These are phyloP conservation scores for Cerastis leucographa DNA, from an alignment of 2,888 invertebrate species.

Conservation along the genomic window DNA sequence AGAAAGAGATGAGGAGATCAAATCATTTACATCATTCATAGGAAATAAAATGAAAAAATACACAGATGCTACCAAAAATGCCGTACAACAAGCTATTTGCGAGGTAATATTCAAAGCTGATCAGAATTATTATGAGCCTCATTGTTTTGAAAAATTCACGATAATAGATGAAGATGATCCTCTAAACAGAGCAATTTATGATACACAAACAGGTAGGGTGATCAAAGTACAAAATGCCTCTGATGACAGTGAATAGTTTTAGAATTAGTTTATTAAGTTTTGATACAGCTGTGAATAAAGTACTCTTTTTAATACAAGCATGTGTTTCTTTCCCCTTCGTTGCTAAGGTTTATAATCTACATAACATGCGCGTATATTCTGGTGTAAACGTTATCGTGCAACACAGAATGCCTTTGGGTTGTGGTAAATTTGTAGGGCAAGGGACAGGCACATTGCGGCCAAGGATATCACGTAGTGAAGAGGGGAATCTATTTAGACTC, in stretches of 20 bases:
- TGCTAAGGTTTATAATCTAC: constrained; percentile 40
- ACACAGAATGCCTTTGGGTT: constrained; percentile 48
- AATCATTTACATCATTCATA: constrained; percentile 74
- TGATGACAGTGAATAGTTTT: constrained; percentile 57
- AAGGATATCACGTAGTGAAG: constrained; percentile 59
- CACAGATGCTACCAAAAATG: constrained; percentile 69
- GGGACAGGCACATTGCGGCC: constrained; percentile 59
- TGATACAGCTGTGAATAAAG: constrained; percentile 47
- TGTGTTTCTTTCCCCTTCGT: constrained; percentile 16
- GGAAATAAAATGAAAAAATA: constrained; percentile 78
- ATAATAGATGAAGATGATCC: constrained; percentile 63
- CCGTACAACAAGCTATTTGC: constrained; percentile 77
- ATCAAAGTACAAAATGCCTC: constrained; percentile 64
- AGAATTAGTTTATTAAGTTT: constrained; percentile 27
- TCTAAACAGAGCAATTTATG: constrained; percentile 49
- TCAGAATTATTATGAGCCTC: constrained; percentile 68
- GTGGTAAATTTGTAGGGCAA: constrained; percentile 57
- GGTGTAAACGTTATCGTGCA: constrained; percentile 58
- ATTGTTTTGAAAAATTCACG: constrained; percentile 58
- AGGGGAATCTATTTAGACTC: constrained; percentile 44
- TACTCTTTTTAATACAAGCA: constrained; percentile 11
- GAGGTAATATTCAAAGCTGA: constrained; percentile 79
- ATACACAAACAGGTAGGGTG: constrained; percentile 32
- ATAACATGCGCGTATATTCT: constrained; percentile 33
- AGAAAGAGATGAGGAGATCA: constrained; percentile 72